These are phyloP conservation scores for Leptatherina wallacei DNA, from an alignment of 2,797 vertebrate species.

Conservation along the genomic window DNA sequence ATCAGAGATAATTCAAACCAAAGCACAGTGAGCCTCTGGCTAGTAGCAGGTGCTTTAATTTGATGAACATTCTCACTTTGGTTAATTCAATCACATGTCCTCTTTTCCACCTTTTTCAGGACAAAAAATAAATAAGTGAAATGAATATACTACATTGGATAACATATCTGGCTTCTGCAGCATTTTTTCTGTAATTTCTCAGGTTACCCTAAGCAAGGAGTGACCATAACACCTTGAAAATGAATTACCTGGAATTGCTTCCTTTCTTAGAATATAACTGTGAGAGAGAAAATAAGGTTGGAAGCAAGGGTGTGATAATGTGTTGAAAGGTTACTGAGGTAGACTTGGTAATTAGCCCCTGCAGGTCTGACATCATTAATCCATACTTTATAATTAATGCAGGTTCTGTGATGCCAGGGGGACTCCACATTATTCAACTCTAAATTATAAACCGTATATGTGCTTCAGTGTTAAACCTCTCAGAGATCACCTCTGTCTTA, in stretches of 20 bases:
- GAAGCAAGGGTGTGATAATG: constrained; percentile 68
- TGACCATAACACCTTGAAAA: constrained; percentile 22
- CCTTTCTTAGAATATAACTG: constrained; percentile 55
- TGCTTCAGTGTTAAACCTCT: constrained; percentile 57
- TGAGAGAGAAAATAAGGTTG: constrained; percentile 56
- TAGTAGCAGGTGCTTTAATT: constrained; percentile 37
- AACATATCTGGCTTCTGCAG: constrained; percentile 1
- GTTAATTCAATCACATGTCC: constrained; percentile 46
- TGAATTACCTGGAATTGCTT: constrained; percentile 48
- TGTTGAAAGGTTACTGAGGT: constrained; percentile 83
- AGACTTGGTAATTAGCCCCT: constrained; percentile 84
- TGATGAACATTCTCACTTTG: constrained; percentile 45
- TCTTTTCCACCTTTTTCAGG: constrained; percentile 33
- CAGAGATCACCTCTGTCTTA: constrained; percentile 66
- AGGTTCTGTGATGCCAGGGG: constrained; percentile 71
- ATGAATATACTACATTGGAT: constrained; percentile 24
- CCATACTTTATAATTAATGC: constrained; percentile 83
- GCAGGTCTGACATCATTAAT: constrained; percentile 85
- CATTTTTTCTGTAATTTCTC: constrained; percentile 18
- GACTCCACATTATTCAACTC: constrained; percentile 80
- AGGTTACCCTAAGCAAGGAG: constrained; percentile 17
- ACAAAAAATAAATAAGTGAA: constrained; percentile 47
- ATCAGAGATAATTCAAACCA: constrained; percentile 12
- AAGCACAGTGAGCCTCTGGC: constrained; percentile 1
- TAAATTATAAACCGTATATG: constrained; percentile 72